Percentiles rank a stretch among this genome's conserved stretches.
These are phyloP conservation scores for Centropus bengalensis DNA, from an alignment of 2,113 vertebrate genomes.

Conservation along the genomic window DNA sequence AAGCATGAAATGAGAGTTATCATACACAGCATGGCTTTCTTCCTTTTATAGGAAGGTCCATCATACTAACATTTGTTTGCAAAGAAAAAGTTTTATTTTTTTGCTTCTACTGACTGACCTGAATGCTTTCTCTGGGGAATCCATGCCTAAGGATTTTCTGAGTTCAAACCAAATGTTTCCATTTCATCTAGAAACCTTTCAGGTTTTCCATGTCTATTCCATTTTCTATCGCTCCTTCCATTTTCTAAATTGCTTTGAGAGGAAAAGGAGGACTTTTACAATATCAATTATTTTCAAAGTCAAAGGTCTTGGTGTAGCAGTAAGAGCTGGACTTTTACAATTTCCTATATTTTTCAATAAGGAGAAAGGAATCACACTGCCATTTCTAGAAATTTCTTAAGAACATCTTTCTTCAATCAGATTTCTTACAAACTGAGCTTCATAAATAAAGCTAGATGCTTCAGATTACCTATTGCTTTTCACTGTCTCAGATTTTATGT, in stretches of 20 bases:
- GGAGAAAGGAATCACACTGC: background rate
- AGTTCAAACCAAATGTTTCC: background rate
- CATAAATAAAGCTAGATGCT: background rate
- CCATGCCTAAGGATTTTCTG: background rate
- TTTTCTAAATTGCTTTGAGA: background rate
- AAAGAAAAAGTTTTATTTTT: background rate
- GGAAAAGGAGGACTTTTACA: background rate
- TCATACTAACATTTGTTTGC: background rate
- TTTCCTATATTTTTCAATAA: background rate
- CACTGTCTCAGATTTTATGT: background rate
- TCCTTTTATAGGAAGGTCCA: background rate
- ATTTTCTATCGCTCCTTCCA: background rate
- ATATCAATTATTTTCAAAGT: background rate
- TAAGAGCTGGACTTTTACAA: background rate
- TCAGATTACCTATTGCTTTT: constrained; percentile 32
- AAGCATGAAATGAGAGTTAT: background rate
- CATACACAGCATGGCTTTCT: background rate
- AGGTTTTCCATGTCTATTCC: background rate
- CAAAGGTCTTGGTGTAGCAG: background rate
- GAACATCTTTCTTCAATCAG: constrained; percentile 1
- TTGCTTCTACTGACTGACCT: background rate
- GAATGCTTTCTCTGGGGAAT: background rate
- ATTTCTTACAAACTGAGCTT: constrained; percentile 16
- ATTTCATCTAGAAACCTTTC: background rate
- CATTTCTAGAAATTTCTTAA: background rate